Evolutionary conservation across 2,797 vertebrate species (phyloP).

Genomic region (Rhynchotus rufescens): DNA sequence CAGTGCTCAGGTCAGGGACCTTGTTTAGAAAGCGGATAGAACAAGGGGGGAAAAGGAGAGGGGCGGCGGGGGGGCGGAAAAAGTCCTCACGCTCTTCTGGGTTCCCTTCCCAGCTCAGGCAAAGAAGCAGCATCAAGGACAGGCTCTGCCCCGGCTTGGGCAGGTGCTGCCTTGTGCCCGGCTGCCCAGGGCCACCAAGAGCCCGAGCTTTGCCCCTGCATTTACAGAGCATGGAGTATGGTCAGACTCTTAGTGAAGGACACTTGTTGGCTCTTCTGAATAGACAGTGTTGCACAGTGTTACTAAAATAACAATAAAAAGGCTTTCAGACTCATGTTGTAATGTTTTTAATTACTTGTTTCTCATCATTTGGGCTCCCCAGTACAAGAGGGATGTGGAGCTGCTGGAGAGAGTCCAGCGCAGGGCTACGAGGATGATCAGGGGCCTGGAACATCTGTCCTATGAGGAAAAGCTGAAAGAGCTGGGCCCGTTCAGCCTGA

Average conservation of each 20-base stretch:
- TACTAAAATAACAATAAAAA: background rate
- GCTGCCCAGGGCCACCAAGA: fast-evolving
- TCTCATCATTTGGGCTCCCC: background rate
- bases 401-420: too few relatives aligned
- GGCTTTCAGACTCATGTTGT: fast-evolving
- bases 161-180: fast-evolving
- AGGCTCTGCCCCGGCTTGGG: background rate
- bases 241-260: background rate
- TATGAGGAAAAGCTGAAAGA: too few relatives aligned
- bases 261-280: background rate
- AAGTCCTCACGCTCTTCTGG: fast-evolving
- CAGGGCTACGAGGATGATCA: too few relatives aligned
- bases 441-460: too few relatives aligned
- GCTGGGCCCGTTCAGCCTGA: too few relatives aligned
- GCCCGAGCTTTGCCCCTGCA: fast-evolving
- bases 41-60: too few relatives aligned
- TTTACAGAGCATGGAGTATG: fast-evolving
- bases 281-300: fast-evolving
- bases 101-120: background rate
- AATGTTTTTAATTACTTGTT: background rate
- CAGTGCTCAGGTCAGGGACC: too few relatives aligned
- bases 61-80: too few relatives aligned
- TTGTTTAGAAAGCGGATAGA: too few relatives aligned
- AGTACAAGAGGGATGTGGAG: too few relatives aligned
- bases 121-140: too few relatives aligned